These are phyloP conservation scores for Drosophila repletoides DNA, from an alignment of 1,140 invertebrate species.

Conservation along the genomic window DNA sequence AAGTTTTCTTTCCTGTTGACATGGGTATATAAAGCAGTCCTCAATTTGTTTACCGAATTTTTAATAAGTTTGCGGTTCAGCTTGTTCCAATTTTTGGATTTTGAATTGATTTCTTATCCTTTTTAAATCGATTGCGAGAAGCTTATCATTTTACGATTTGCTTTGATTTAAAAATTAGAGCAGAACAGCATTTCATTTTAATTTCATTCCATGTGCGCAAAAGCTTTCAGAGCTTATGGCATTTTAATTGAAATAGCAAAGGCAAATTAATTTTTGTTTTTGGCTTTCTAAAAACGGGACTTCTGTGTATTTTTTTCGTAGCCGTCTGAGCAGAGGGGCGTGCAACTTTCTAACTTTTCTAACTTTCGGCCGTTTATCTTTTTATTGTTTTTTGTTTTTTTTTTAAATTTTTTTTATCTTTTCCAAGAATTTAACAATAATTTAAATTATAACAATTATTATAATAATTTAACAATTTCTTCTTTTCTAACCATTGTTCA, in stretches of 20 bases:
- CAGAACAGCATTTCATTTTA: slow-evolving; percentile 70
- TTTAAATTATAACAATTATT: too few relatives aligned
- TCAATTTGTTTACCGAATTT: too few relatives aligned
- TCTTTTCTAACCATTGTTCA: too few relatives aligned
- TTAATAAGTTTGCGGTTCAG: slow-evolving; percentile 9
- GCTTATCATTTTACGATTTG: slow-evolving; percentile 74
- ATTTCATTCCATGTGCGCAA: slow-evolving; percentile 72
- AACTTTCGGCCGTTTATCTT: slow-evolving; percentile 18
- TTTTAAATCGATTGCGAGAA: too few relatives aligned
- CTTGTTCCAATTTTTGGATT: too few relatives aligned
- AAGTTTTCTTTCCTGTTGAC: too few relatives aligned
- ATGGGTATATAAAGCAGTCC: too few relatives aligned
- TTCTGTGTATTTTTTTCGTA: slow-evolving; percentile 24
- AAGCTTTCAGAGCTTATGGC: slow-evolving; percentile 44
- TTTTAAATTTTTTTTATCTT: too few relatives aligned
- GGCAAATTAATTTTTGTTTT: slow-evolving; percentile 32
- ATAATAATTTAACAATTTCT: too few relatives aligned
- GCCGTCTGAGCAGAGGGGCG: background rate
- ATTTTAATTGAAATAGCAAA: slow-evolving; percentile 77
- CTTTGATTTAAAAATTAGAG: slow-evolving; percentile 68
- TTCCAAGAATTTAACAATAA: too few relatives aligned
- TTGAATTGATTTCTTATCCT: too few relatives aligned
- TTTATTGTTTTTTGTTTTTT: too few relatives aligned
- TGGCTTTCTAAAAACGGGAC: slow-evolving; percentile 22
- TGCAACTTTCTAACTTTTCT: background rate